Percentiles rank a stretch among this genome's conserved stretches.
phyloP scores from a whole-genome alignment of 2,113 vertebrate species.

The Solea solea region DNA sequence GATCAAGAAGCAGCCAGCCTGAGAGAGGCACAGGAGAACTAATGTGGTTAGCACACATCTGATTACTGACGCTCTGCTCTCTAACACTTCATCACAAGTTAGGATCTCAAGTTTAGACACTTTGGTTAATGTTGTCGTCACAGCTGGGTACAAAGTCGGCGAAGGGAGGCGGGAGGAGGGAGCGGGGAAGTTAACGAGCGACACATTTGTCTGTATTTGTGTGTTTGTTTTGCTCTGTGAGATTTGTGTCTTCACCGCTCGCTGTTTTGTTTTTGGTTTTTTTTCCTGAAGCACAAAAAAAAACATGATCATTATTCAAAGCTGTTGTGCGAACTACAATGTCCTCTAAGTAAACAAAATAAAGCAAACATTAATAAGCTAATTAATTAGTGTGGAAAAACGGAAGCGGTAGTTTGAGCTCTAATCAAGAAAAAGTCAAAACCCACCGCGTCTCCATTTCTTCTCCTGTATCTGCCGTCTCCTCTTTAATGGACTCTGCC shows the following conservation, averaged over 20 bases:
- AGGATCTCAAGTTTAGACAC: conserved; percentile 62
- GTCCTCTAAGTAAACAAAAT: conserved; percentile 38
- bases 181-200: background rate
- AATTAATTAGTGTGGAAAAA: conserved; percentile 53
- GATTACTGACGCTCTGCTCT: conserved; percentile 60
- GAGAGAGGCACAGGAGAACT: conserved; percentile 67
- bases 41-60: conserved; percentile 72
- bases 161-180: conserved; percentile 3
- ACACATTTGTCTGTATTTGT: background rate
- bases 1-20: conserved; percentile 65
- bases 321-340: conserved; percentile 15
- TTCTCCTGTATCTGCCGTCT: background rate
- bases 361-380: conserved; percentile 32
- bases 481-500: conserved; percentile 13
- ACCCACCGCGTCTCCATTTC: conserved; percentile 38
- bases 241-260: conserved; percentile 7
- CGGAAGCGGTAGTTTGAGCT: conserved; percentile 25
- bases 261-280: background rate
- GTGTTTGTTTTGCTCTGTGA: background rate
- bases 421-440: conserved; percentile 45
- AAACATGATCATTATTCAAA: conserved; percentile 27
- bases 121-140: conserved; percentile 44
- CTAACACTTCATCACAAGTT: conserved; percentile 69
- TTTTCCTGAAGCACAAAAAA: background rate
- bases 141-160: conserved; percentile 34